These are phyloP conservation scores for Argya squamiceps DNA, from an alignment of 2,797 vertebrate genomes.

Conservation along the genomic window DNA sequence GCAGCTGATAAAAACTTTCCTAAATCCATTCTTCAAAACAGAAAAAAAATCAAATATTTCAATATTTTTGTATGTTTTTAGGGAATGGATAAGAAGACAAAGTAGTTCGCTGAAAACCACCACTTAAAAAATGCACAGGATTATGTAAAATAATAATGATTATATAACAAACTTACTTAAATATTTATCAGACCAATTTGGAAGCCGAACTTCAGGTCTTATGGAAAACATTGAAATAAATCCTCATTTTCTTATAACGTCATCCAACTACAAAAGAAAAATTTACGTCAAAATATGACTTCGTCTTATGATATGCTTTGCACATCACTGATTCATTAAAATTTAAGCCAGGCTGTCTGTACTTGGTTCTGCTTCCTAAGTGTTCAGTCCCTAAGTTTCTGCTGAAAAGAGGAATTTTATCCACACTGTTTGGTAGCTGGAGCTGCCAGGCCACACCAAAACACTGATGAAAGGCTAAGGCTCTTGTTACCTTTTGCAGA, in stretches of 20 bases:
- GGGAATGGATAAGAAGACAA: neutral
- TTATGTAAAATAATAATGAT: neutral
- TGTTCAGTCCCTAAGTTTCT: neutral
- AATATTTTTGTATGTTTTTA: neutral
- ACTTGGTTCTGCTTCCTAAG: neutral
- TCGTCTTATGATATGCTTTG: neutral
- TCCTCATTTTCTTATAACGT: neutral
- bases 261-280: neutral
- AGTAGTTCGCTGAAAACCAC: neutral
- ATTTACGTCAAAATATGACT: neutral
- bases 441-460: neutral
- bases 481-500: neutral
- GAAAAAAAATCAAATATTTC: neutral
- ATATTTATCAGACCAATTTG: neutral
- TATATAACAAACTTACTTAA: neutral
- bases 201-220: neutral
- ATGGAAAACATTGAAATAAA: neutral
- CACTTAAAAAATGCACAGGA: neutral
- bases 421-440: neutral
- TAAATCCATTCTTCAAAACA: neutral
- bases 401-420: neutral
- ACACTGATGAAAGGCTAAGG: neutral
- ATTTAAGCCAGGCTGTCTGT: neutral
- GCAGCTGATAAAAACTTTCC: neutral
- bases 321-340: neutral